phyloP scores from a whole-genome alignment of 2,888 invertebrate genomes.

The Xylocampa areola region DNA sequence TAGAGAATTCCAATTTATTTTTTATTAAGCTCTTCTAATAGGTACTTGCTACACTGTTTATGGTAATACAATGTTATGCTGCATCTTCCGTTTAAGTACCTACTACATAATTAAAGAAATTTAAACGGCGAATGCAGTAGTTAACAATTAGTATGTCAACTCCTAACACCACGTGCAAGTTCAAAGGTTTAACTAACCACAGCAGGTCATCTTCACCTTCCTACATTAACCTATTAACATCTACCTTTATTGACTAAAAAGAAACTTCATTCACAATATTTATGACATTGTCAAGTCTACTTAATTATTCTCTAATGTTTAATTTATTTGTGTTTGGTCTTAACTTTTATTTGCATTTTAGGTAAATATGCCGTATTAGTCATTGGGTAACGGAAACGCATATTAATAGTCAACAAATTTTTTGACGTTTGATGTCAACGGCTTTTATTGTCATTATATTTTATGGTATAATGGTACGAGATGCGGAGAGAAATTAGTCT shows the following conservation, averaged over 20 bases:
- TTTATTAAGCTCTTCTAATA: too few relatives aligned
- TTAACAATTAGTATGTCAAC: slow-evolving; percentile 30
- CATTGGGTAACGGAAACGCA: slow-evolving; percentile 54
- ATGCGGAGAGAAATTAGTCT: slow-evolving; percentile 10
- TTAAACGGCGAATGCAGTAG: slow-evolving; percentile 15
- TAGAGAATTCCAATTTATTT: too few relatives aligned
- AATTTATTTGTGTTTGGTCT: slow-evolving; percentile 52
- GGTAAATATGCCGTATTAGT: slow-evolving; percentile 58
- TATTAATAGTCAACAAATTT: slow-evolving; percentile 41
- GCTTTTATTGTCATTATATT: slow-evolving; percentile 44
- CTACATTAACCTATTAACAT: slow-evolving; percentile 31
- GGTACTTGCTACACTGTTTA: too few relatives aligned
- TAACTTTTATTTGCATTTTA: slow-evolving; percentile 55
- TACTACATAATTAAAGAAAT: not conserved
- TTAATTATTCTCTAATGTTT: slow-evolving; percentile 58
- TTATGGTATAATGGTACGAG: slow-evolving; percentile 23
- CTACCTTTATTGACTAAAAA: slow-evolving; percentile 41
- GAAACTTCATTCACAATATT: slow-evolving; percentile 46
- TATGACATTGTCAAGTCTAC: slow-evolving; percentile 42
- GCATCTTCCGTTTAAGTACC: too few relatives aligned
- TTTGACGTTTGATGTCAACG: slow-evolving; percentile 49
- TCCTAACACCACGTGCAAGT: slow-evolving; percentile 24
- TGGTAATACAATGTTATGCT: too few relatives aligned
- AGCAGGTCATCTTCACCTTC: slow-evolving; percentile 26
- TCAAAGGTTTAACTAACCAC: slow-evolving; percentile 38